These are phyloP conservation scores for Darevskia nairensis DNA, from an alignment of 2,797 vertebrate species.

Conservation along the genomic window DNA sequence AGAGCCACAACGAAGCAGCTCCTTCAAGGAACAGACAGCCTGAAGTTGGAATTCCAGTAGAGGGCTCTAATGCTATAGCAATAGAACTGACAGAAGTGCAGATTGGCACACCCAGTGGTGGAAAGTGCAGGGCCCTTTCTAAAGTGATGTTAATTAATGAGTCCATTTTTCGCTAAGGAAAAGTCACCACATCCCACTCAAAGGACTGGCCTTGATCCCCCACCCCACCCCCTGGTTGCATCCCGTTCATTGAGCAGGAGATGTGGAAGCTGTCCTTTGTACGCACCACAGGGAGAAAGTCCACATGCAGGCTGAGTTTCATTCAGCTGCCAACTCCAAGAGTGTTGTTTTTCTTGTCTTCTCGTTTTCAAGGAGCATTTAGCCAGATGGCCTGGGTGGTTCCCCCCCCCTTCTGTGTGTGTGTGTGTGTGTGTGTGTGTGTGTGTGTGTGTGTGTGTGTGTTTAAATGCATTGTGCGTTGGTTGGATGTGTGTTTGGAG, in stretches of 20 bases:
- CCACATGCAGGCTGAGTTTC: slow-evolving; percentile 72
- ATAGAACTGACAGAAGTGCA: slow-evolving; percentile 45
- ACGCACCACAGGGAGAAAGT: slow-evolving; percentile 70
- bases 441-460: not conserved
- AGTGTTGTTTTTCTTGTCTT: slow-evolving; percentile 78
- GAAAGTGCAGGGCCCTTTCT: slow-evolving; percentile 66
- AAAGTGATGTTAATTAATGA: slow-evolving; percentile 74
- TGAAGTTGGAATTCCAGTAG: slow-evolving; percentile 59
- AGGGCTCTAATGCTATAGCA: slow-evolving; percentile 68
- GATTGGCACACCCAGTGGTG: slow-evolving; percentile 62
- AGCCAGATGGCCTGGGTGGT: slow-evolving; percentile 74
- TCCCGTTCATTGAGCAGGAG: slow-evolving; percentile 71
- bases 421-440: too few relatives aligned
- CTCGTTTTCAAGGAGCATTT: slow-evolving; percentile 75
- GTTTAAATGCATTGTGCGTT: slow-evolving; percentile 77
- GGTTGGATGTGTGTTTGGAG: slow-evolving; percentile 78
- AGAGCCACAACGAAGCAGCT: not conserved
- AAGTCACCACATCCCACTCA: slow-evolving; percentile 74
- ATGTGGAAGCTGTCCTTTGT: slow-evolving; percentile 73
- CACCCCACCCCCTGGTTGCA: slow-evolving; percentile 60
- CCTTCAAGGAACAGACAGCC: slow-evolving; percentile 4
- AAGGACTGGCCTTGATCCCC: slow-evolving; percentile 69
- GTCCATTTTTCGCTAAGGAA: slow-evolving; percentile 67
- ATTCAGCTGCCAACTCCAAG: slow-evolving; percentile 73
- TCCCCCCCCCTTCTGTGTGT: not conserved